Evolutionary conservation across 2,888 invertebrate genomes (phyloP), one percentile per base, ranked within the genome.

Genomic region (Schizaphis graminum): DNA sequence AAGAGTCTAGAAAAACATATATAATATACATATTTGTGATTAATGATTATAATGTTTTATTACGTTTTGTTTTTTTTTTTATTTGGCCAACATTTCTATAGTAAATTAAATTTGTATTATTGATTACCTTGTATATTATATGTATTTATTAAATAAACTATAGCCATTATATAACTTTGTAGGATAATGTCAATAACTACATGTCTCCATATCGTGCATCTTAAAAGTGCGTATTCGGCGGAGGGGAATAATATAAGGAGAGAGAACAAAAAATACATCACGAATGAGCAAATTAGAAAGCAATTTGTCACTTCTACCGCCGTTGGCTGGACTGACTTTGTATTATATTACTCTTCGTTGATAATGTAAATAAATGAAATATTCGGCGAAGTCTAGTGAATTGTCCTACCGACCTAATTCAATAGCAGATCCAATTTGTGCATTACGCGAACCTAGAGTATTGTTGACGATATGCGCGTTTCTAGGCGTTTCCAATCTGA

Each of bases 341-440:
- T 77, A 77, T 57, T 57, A 57, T 77, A n/a, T n/a, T n/a, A 77
- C 77, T 77, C 35, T 28, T 47, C 47, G 47, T 44, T 47, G n/a
- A 56, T 28, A 85, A 91, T 57, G 57, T 47, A 91, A 88, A 92
- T 41, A 53, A 53, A 92, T 28, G 21, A n/a, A 86, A 61, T 41
- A 11, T 77, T 53, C 85, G 57, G 24, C 11, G 57, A 11, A 35
- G 26, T 57, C 57, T 28, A 91, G 24, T 57, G 56, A 67, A 90
- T 49, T 92, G 93, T 90, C 89, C 93, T 93, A 77, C 92, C 88
- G 67, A 93, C 89, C 93, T n/a, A 77, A 85, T 93, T 93, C 93
- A 56, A 47, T 26, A 85, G 57, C 8, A 85, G 57, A 13, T 56
- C 89, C 84, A 85, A 89, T 93, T 85, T 84, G 93, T 90, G 84